Evolutionary conservation across 2,113 vertebrate species (phyloP), one percentile per base, ranked within the genome.

Genomic region (Naja naja): DNA sequence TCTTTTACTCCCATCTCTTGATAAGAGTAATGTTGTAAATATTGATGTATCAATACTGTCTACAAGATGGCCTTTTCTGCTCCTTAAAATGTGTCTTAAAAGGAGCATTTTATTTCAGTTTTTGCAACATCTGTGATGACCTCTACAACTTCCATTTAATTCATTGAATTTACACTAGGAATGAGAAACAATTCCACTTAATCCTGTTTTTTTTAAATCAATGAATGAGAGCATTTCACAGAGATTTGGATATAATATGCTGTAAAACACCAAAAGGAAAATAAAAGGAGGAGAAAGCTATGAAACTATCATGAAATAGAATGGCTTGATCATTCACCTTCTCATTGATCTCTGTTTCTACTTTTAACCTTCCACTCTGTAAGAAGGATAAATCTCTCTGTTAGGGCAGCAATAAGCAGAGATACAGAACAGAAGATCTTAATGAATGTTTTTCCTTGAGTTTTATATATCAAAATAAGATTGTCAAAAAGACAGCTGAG

Each of bases 141-240:
- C 95, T 96, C 96, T 95, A 93, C 85, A 92, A 81, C 94, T 94
- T 95, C 93, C 91, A 96, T 94, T 94, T 97, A 96, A 96, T 96
- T 96, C 96, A 95, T 91, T 96, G 96, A 96, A 97, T 97, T 97
- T 97, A 96, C 30, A 0, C 94, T 92, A 93, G 95, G 96, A 97
- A 96, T 96, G 95, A 97, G 94, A 96, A 96, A 93, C 89, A 94
- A 93, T 96, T 96, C 91, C 91, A 64, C 34, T 94, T 96, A 97
- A 97, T 96, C 95, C 90, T 43, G 34, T 43, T 3, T 22, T 22
- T 91, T 96, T 95, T 94, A 16, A 69, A 69, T 95, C 94, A 96
- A 93, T 52, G 87, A 97, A 93, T 93, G 94, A 96, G 95, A 94
- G 93, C 93, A 91, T 95, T 92, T 81, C 94, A 91, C 69, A 94